Evolutionary conservation across 2,113 vertebrate genomes (phyloP).

Genomic region (Megaptera novaeangliae): DNA sequence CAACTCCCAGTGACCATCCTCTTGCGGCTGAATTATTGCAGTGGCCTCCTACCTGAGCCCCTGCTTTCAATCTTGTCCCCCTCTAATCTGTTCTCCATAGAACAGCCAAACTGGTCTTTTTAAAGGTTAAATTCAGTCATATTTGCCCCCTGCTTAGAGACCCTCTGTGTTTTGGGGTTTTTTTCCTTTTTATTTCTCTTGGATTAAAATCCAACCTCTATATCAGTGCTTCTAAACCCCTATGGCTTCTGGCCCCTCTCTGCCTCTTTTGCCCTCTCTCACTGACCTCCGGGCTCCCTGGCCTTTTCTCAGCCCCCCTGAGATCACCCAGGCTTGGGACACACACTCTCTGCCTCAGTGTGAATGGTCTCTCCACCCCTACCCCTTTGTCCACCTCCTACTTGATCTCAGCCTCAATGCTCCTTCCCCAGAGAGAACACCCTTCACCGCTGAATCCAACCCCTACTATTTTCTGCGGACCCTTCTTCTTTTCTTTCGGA

Average conservation of each 20-base stretch:
- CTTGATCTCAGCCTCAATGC: too few species aligned
- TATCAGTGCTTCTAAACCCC: neutral
- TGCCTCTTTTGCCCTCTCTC: neutral
- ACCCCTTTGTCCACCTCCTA: neutral
- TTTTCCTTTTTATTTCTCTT: neutral
- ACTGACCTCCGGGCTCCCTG: too few species aligned
- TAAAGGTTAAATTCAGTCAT: neutral
- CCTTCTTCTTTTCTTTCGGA: neutral
- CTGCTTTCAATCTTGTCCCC: neutral
- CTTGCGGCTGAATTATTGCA: accelerated
- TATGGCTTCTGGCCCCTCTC: neutral
- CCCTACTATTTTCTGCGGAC: accelerated
- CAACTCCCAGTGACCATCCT: accelerated
- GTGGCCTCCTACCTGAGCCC: too few species aligned
- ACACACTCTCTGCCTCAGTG: accelerated
- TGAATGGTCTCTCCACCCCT: accelerated
- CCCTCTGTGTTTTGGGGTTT: neutral
- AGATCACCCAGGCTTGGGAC: accelerated
- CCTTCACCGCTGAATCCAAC: neutral
- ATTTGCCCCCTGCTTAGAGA: neutral
- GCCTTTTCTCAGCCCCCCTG: neutral
- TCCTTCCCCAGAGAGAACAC: neutral
- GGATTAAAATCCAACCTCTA: neutral
- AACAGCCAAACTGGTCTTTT: neutral
- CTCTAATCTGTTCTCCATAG: neutral